phyloP scores from a whole-genome alignment of 2,113 vertebrate genomes.

The Ahaetulla prasina region DNA sequence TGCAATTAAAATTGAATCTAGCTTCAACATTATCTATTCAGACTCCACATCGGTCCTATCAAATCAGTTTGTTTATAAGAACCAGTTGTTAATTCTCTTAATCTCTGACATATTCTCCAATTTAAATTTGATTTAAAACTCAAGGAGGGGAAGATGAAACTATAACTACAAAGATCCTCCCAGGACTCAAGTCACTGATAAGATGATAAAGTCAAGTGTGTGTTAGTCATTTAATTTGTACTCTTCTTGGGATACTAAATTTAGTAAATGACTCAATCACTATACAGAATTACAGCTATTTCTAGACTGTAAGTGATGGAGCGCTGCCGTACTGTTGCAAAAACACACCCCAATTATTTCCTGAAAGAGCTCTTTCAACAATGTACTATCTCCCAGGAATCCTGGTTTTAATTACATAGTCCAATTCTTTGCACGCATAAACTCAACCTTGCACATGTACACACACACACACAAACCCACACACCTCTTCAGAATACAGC shows the following conservation, averaged over 20 bases:
- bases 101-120: slow-evolving; percentile 27
- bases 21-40: neutral
- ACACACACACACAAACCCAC: slow-evolving; percentile 15
- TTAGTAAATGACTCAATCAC: slow-evolving; percentile 74
- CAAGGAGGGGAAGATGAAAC: slow-evolving; percentile 24
- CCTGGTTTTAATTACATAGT: slow-evolving; percentile 71
- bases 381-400: slow-evolving; percentile 67
- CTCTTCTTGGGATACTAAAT: slow-evolving; percentile 67
- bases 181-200: slow-evolving; percentile 58
- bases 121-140: slow-evolving; percentile 44
- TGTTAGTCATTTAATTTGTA: slow-evolving; percentile 68
- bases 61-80: neutral
- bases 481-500: slow-evolving; percentile 60
- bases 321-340: slow-evolving; percentile 65
- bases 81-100: slow-evolving; percentile 2
- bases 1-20: neutral
- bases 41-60: neutral
- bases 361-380: slow-evolving; percentile 65
- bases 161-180: slow-evolving; percentile 51
- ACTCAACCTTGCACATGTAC: neutral
- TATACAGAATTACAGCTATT: slow-evolving; percentile 73
- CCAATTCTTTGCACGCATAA: slow-evolving; percentile 26
- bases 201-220: slow-evolving; percentile 65
- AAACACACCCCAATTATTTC: slow-evolving; percentile 73
- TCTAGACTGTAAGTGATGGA: slow-evolving; percentile 69